Conservation (phyloP, 2,888 invertebrate species). For the Cephus rjabovi region DNA sequence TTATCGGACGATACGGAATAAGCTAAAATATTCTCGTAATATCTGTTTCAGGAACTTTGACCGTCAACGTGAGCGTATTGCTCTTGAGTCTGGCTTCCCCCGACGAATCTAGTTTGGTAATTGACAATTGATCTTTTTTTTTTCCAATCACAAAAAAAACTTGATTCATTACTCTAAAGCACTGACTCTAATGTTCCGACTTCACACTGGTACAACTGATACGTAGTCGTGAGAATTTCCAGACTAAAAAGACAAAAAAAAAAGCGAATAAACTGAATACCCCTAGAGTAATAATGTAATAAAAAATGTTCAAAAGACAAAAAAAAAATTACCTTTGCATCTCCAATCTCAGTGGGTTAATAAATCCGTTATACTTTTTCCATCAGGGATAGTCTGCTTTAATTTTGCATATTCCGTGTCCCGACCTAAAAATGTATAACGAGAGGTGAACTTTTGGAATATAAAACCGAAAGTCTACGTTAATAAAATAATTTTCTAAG, state of each 20-base stretch:
- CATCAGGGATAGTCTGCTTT: not conserved
- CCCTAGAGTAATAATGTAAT: not conserved
- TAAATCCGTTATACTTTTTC: not conserved
- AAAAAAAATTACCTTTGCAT: not conserved
- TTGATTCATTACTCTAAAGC: conserved; percentile 12
- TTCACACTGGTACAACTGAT: not conserved
- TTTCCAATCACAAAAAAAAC: conserved; percentile 4
- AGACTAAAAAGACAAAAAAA: not conserved
- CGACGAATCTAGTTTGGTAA: conserved; percentile 96
- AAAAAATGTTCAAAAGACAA: too few species aligned
- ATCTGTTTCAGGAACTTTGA: conserved; percentile 84
- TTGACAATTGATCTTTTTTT: conserved; percentile 56
- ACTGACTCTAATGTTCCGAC: conserved; percentile 3
- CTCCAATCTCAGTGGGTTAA: not conserved
- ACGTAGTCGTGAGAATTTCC: not conserved
- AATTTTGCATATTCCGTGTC: not conserved
- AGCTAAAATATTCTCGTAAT: conserved; percentile 11
- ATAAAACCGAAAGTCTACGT: not conserved
- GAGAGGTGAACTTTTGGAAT: not conserved
- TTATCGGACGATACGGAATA: not conserved
- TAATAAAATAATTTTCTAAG: not conserved
- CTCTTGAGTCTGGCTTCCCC: conserved; percentile 94
- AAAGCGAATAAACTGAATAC: not conserved
- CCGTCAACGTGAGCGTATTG: conserved; percentile 93
- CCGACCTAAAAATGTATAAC: not conserved